These are phyloP conservation scores for Lithobates pipiens DNA, from an alignment of 2,797 vertebrate species.

Conservation along the genomic window DNA sequence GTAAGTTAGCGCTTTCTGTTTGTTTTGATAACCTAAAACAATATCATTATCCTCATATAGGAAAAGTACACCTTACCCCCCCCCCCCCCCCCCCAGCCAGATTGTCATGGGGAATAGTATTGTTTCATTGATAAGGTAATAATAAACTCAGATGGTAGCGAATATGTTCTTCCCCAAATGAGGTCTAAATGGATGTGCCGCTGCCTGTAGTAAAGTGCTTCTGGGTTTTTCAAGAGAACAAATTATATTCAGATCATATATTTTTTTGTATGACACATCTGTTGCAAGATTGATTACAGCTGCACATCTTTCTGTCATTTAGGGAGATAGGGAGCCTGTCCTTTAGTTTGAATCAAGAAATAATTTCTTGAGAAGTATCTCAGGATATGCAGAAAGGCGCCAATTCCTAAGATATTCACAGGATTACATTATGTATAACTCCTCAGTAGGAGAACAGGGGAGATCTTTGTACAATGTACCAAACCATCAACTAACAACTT, in stretches of 20 bases:
- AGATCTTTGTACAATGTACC: constrained; percentile 35
- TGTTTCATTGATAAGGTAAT: neutral
- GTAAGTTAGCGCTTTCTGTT: no score
- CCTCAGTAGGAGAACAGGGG: neutral
- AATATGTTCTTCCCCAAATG: neutral
- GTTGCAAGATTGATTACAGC: constrained; percentile 8
- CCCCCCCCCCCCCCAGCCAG: no score
- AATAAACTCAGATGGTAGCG: neutral
- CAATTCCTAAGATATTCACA: neutral
- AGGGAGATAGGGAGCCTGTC: neutral
- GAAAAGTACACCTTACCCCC: neutral
- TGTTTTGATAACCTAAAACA: no score
- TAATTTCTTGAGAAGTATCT: neutral
- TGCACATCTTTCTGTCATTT: neutral
- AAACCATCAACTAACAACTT: constrained; percentile 15
- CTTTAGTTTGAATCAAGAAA: constrained; percentile 7
- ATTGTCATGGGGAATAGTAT: neutral
- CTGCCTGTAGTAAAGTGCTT: neutral
- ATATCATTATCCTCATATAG: neutral
- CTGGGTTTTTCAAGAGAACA: neutral
- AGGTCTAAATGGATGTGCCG: neutral
- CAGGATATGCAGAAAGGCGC: neutral
- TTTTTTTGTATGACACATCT: constrained; percentile 7
- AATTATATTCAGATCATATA: constrained; percentile 15
- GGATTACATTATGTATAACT: constrained; percentile 21